These are phyloP conservation scores for Herpailurus yagouaroundi DNA, from an alignment of 2,113 vertebrate species.

Conservation along the genomic window DNA sequence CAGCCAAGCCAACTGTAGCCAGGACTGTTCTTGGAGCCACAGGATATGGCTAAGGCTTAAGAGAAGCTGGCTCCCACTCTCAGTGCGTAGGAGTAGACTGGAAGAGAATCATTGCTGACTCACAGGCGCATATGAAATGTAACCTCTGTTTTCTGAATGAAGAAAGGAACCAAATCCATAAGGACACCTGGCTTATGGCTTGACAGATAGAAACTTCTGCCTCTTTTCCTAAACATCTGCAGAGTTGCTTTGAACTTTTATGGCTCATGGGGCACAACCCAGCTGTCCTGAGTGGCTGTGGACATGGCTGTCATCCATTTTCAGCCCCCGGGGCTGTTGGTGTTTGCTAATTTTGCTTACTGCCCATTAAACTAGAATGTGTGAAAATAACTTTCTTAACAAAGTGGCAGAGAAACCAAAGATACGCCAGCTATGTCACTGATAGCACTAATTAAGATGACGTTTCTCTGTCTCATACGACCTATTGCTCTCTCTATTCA, in stretches of 20 bases:
- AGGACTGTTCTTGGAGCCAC: background rate
- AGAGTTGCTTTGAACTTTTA: background rate
- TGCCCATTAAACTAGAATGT: background rate
- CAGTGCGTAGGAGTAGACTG: background rate
- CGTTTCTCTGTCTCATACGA: rapidly evolving
- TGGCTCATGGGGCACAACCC: background rate
- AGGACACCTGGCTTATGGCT: background rate
- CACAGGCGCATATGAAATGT: background rate
- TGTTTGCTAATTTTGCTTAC: background rate
- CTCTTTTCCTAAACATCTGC: background rate
- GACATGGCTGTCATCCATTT: background rate
- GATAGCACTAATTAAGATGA: background rate
- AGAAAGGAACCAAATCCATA: background rate
- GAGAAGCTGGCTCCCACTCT: background rate
- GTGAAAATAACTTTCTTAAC: constrained; percentile 15
- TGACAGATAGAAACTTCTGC: background rate
- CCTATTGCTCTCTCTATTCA: background rate
- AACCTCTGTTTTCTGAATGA: background rate
- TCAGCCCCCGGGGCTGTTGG: background rate
- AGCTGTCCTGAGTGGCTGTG: background rate
- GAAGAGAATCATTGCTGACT: background rate
- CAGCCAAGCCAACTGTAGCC: background rate
- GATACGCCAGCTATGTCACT: background rate
- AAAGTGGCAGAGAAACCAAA: background rate
- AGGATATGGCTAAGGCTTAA: background rate